Percentiles rank a stretch among this genome's conserved stretches.
phyloP scores from a whole-genome alignment of 2,113 vertebrate species.

The Spea multiplicata region DNA sequence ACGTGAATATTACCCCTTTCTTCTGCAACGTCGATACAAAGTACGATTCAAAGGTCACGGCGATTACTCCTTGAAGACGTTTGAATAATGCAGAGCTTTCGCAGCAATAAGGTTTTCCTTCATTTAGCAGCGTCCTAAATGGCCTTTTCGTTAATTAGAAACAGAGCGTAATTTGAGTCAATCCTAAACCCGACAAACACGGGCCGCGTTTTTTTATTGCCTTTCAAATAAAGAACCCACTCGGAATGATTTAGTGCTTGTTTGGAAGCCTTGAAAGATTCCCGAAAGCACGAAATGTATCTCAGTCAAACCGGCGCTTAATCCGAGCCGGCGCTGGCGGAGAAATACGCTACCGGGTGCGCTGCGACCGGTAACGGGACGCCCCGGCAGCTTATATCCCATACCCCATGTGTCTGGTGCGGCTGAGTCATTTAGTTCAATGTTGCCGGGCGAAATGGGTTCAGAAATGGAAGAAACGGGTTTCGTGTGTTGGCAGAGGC shows the following conservation, averaged over 20 bases:
- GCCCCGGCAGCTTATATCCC: too few species aligned
- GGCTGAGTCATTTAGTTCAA: too few species aligned
- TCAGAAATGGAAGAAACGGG: too few species aligned
- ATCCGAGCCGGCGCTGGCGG: conserved; percentile 2
- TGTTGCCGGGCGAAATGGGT: too few species aligned
- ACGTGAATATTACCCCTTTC: too few species aligned
- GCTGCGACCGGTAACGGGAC: too few species aligned
- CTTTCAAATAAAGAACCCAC: conserved; percentile 12
- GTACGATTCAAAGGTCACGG: too few species aligned
- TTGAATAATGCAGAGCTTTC: neutral
- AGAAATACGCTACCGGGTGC: conserved; percentile 16
- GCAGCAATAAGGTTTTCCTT: neutral
- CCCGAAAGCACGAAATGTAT: conserved; percentile 1
- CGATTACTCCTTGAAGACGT: too few species aligned
- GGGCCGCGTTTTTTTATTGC: conserved; percentile 29
- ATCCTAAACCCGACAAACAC: conserved; percentile 10
- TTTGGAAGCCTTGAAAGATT: conserved; percentile 10
- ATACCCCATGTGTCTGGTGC: neutral
- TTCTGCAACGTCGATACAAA: too few species aligned
- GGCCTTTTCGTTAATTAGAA: conserved; percentile 33
- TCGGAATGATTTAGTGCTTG: conserved; percentile 20
- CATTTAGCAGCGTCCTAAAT: conserved; percentile 21
- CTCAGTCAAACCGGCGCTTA: conserved; percentile 7
- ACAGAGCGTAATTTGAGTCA: conserved; percentile 35
- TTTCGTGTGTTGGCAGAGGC: too few species aligned